Evolutionary conservation across 2,113 vertebrate species (phyloP).

Genomic region (Eurypyga helias): DNA sequence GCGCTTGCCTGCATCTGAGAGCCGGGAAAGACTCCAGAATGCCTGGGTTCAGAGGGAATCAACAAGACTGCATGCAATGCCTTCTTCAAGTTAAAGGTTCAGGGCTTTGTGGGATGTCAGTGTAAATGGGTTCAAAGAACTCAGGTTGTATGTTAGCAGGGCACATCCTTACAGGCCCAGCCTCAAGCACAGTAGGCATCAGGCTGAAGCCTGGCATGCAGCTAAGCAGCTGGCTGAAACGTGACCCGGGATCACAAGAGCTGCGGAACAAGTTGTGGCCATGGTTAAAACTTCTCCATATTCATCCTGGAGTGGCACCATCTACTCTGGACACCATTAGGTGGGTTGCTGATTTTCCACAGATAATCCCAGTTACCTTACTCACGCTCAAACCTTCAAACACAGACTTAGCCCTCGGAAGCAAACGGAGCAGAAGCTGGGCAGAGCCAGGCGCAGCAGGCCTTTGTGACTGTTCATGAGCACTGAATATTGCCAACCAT

Average conservation of each 20-base stretch:
- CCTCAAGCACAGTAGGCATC: fast-evolving
- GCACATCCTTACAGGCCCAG: not conserved
- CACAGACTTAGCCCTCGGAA: not conserved
- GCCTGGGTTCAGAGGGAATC: not conserved
- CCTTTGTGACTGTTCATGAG: not conserved
- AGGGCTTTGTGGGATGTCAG: not conserved
- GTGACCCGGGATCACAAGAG: not conserved
- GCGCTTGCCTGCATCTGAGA: not conserved
- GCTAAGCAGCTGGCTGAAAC: not conserved
- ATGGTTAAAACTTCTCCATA: not conserved
- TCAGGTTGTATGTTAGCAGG: not conserved
- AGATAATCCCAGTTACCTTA: not conserved
- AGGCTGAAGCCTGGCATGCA: not conserved
- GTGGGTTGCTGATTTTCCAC: not conserved
- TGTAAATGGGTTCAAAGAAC: not conserved
- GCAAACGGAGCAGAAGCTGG: not conserved
- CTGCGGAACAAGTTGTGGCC: not conserved
- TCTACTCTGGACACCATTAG: not conserved
- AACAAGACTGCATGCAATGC: not conserved
- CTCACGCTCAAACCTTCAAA: not conserved
- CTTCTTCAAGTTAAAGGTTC: not conserved
- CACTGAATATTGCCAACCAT: slow-evolving; percentile 5
- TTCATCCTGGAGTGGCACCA: not conserved
- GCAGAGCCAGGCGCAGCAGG: not conserved
- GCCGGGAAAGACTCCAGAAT: not conserved